These are phyloP conservation scores for Drosophila nannoptera DNA, from an alignment of 1,140 invertebrate species.

Conservation along the genomic window DNA sequence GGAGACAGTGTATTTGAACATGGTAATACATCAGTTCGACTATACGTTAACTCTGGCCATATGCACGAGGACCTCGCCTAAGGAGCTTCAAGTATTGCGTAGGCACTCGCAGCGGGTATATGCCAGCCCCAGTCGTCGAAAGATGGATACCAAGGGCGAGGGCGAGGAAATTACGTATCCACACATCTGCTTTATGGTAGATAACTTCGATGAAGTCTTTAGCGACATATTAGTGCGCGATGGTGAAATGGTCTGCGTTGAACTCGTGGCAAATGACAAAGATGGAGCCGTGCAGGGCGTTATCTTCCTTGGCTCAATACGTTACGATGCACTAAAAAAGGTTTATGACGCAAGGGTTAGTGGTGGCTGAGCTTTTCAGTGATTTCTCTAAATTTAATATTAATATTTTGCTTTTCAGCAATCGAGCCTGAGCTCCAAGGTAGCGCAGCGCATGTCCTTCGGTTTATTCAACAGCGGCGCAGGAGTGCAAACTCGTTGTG, in stretches of 20 bases:
- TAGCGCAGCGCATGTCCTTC: constrained; percentile 97
- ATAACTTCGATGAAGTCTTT: constrained; percentile 98
- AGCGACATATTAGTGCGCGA: constrained; percentile 96
- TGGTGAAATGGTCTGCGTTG: constrained; percentile 99
- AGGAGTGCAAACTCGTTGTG: constrained; percentile 89
- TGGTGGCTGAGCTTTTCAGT: background rate
- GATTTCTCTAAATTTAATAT: background rate
- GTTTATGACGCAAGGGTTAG: constrained; percentile 97
- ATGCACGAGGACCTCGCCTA: constrained; percentile 97
- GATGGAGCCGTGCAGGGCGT: constrained; percentile 91
- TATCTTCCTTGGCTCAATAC: constrained; percentile 97
- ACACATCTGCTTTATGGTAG: constrained; percentile 99
- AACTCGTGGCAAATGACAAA: constrained; percentile 94
- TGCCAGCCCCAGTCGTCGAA: constrained; percentile 95
- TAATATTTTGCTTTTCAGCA: constrained; percentile 80
- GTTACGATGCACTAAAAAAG: constrained; percentile 97
- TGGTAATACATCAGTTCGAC: constrained; percentile 99
- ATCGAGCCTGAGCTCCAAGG: constrained; percentile 95
- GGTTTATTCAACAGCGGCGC: constrained; percentile 89
- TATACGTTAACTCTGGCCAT: constrained; percentile 98
- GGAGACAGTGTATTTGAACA: constrained; percentile 99
- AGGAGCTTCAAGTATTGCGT: constrained; percentile 95
- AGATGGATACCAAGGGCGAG: constrained; percentile 99
- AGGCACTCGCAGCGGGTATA: constrained; percentile 97
- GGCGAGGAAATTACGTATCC: constrained; percentile 99